Evolutionary conservation across 2,113 vertebrate species (phyloP), one percentile per base, ranked within the genome.

Genomic region (Panthera leo): DNA sequence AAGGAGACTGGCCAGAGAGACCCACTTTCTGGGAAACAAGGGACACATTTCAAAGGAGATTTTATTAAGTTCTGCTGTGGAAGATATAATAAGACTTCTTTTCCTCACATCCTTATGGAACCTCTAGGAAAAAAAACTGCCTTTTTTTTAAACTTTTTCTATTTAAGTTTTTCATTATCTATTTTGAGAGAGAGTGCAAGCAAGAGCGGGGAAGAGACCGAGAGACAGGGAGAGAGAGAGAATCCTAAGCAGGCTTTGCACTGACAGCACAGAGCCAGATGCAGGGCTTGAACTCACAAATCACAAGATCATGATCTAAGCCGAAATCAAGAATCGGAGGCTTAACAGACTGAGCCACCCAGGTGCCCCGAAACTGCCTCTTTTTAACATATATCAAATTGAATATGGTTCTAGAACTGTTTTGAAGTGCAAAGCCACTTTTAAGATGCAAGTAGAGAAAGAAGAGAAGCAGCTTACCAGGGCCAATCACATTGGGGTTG

Each of bases 371-470:
- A 39, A 39, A 23, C 27, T 6, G 25, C 21, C 42, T 89, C 9
- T 89, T 85, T 85, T 75, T 34, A 94, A 94, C 82, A 45, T 31
- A 80, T 42, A 63, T 89, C 19, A n/a, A 73, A 73, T 45, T 78
- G 53, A 73, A 63, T 84, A 42, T 86, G 11, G 2, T 27, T 91
- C 91, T 76, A 73, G 11, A 68, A 11, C n/a, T 61, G 36, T 82
- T 91, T 55, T 89, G 58, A 97, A 87, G 36, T 75, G 19, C 55
- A 96, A 92, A 84, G 53, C 25, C 27, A 73, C 34, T 67, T 91
- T 97, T 42, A 82, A 95, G 29, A 36, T 78, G 13, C 19, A 2
- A 83, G 23, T 4, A 85, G 36, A 86, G 19, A 84, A 94, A 34
- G 63, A n/a, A 90, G 21, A 70, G 14, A 85, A n/a, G 16, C 45